phyloP scores from a whole-genome alignment of 1,140 invertebrate genomes.

The Saccostrea glomerata region DNA sequence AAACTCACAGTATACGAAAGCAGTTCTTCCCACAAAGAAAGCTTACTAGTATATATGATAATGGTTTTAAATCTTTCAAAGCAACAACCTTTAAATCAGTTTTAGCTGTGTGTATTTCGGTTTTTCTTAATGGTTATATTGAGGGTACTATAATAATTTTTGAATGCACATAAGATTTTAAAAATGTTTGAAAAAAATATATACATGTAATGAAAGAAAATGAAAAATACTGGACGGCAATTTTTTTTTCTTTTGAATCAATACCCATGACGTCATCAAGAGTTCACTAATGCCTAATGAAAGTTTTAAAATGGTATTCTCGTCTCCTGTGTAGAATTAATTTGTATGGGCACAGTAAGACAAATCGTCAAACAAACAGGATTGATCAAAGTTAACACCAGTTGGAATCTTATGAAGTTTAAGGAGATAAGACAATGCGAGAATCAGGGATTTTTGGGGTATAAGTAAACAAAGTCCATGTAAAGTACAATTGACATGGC shows the following conservation, averaged over 20 bases:
- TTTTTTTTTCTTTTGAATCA: neutral
- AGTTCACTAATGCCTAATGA: neutral
- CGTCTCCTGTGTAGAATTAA: neutral
- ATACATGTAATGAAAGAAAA: too few relatives aligned
- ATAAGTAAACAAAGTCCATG: neutral
- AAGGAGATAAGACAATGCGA: neutral
- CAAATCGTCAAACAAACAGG: neutral
- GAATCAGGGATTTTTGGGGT: neutral
- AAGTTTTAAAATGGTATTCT: neutral
- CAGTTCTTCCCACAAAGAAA: too few relatives aligned
- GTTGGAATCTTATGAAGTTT: neutral
- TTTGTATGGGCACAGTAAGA: neutral
- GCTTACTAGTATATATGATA: too few relatives aligned
- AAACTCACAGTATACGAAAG: too few relatives aligned
- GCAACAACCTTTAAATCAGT: too few relatives aligned
- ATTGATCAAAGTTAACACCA: neutral
- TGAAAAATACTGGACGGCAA: too few relatives aligned
- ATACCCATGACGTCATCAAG: neutral
- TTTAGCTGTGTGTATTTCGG: too few relatives aligned
- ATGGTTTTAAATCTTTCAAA: too few relatives aligned
- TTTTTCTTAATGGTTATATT: too few relatives aligned
- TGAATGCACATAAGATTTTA: too few relatives aligned
- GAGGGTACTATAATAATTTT: too few relatives aligned
- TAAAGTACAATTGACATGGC: neutral
- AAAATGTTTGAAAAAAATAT: too few relatives aligned